Evolutionary conservation across 2,888 invertebrate genomes (phyloP), one percentile per base, ranked within the genome.

Genomic region (Athetis lepigone): DNA sequence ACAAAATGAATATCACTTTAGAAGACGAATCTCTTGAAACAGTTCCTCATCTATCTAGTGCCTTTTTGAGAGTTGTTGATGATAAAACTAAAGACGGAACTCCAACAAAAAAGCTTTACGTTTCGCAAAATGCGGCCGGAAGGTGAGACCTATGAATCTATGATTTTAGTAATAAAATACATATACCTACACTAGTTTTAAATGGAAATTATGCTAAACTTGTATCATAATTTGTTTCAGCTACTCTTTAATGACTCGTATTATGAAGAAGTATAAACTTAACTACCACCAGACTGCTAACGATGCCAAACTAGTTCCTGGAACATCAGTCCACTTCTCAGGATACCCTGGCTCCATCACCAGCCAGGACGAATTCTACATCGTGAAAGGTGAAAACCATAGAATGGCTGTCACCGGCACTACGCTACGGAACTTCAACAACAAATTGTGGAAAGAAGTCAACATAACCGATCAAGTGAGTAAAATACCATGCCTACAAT

Each of bases 231-330:
- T 63, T 37, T 7, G 36, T 77, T 82, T 25, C 85, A 97, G 97
- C 69, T 98, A 97, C 85, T 95, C 96, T 33, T 96, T 96, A 71
- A 98, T 98, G 98, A 95, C 98, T 65, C 96, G 98, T 61, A 96
- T 98, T 36, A 94, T 98, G 83, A 98, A 98, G 89, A 96, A 96
- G 60, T 98, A 98, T 92, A 97, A 97, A 82, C 96, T 99, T 54
- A 96, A 96, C 67, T 98, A 96, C 87, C 97, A 97, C 75, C 88
- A 94, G 51, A 95, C 96, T 11, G 92, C 95, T 2, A 91, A 91
- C 46, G 90, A 92, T 47, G 90, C 93, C 16, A 89, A 91, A 16
- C 87, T 95, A 3, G 96, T 97, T 21, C 96, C 97, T 0, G 97
- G 97, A 0, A 94, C 95, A 40, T 95, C 96, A 4, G 96, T 98